Percentiles rank a stretch among this genome's conserved stretches.
Evolutionary conservation across 2,797 vertebrate genomes (phyloP).

Genomic region (Peromyscus nudipes): DNA sequence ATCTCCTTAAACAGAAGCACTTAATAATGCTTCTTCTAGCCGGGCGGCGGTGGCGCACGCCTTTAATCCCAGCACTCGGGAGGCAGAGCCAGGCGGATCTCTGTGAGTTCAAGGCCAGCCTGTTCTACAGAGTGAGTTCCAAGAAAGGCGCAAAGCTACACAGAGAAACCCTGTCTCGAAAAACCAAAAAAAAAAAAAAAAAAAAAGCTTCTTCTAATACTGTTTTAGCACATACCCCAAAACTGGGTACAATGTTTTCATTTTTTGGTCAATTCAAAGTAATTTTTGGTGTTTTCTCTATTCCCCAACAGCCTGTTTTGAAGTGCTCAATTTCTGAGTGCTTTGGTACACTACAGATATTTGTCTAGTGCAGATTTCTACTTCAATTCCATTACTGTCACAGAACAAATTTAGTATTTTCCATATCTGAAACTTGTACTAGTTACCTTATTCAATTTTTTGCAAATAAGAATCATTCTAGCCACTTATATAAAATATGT

Average conservation of each 20-base stretch:
- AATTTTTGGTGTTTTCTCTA: background rate
- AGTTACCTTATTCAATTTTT: background rate
- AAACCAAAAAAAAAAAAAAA: no score
- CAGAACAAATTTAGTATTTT: background rate
- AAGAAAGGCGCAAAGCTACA: no score
- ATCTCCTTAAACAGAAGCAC: slow-evolving; percentile 26
- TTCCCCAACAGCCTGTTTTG: background rate
- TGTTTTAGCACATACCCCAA: background rate
- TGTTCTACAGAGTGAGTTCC: no score
- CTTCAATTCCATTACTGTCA: slow-evolving; percentile 33
- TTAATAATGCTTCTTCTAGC: slow-evolving; percentile 26
- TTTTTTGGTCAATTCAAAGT: slow-evolving; percentile 20
- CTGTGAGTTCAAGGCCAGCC: no score
- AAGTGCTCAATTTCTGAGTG: background rate
- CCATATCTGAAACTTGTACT: background rate
- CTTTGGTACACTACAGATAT: background rate
- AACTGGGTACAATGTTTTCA: slow-evolving; percentile 12
- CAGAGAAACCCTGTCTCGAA: no score
- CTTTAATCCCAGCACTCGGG: no score
- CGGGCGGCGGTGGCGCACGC: no score
- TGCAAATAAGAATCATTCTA: background rate
- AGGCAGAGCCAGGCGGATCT: no score
- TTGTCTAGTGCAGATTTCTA: background rate
- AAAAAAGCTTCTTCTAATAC: slow-evolving; percentile 1
- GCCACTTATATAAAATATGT: background rate